Conservation (phyloP, 1,140 invertebrate species). For the Trichomalopsis sarcophagae region DNA sequence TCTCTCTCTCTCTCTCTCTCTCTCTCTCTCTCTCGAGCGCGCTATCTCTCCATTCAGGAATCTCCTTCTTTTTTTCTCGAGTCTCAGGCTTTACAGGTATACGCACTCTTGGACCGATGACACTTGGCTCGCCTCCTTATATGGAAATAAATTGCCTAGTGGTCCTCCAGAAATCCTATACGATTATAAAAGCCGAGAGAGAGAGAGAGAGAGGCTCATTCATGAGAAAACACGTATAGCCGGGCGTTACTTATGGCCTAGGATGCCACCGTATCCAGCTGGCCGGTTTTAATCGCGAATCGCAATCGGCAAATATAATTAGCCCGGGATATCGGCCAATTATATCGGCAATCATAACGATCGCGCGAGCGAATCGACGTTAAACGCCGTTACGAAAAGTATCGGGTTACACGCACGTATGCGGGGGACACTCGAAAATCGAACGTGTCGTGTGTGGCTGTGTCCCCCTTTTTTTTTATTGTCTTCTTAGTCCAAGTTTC, state of each 20-base stretch:
- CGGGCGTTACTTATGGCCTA: not conserved
- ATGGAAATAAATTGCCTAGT: constrained; percentile 48
- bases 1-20: constrained; percentile 53
- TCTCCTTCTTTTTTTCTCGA: constrained; percentile 55
- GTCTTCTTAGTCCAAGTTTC: constrained; percentile 23
- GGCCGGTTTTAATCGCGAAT: not conserved
- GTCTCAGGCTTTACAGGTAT: constrained; percentile 41
- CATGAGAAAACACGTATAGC: constrained; percentile 21
- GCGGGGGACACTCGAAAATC: constrained; percentile 3
- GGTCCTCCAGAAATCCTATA: constrained; percentile 50
- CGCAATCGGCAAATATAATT: not conserved
- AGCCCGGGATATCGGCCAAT: too few species aligned
- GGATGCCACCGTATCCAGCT: not conserved
- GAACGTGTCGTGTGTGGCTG: constrained; percentile 34
- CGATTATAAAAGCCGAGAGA: constrained; percentile 31
- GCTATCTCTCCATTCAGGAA: constrained; percentile 70
- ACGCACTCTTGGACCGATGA: constrained; percentile 46
- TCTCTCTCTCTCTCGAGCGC: constrained; percentile 2
- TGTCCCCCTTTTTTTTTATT: constrained; percentile 27
- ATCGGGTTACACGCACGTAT: constrained; percentile 29
- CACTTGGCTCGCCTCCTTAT: constrained; percentile 43
- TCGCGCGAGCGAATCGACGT: constrained; percentile 12
- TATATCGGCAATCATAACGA: too few species aligned
- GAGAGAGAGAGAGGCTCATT: constrained; percentile 27
- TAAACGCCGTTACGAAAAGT: constrained; percentile 48